These are phyloP conservation scores for Colletes latitarsis DNA, from an alignment of 1,140 invertebrate genomes.

Conservation along the genomic window DNA sequence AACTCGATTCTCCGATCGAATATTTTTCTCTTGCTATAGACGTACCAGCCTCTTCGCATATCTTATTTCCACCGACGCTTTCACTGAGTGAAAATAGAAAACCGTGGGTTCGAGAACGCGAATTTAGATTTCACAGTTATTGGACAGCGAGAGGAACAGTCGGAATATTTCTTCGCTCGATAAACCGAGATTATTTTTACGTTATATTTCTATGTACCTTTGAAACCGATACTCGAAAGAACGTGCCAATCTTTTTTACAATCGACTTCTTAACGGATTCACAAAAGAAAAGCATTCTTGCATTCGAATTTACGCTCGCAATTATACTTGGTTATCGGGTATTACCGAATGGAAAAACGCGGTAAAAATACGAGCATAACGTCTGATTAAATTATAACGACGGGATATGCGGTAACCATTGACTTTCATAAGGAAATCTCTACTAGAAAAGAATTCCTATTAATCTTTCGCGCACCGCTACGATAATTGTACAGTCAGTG, in stretches of 20 bases:
- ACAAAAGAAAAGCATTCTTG: neutral
- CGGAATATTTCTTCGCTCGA: neutral
- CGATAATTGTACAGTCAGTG: slow-evolving; percentile 8
- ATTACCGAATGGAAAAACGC: neutral
- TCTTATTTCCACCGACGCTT: slow-evolving; percentile 40
- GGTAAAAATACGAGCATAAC: neutral
- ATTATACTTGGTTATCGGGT: neutral
- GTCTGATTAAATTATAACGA: slow-evolving; percentile 17
- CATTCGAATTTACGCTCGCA: too few relatives aligned
- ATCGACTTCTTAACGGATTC: neutral
- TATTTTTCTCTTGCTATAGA: neutral
- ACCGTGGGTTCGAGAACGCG: slow-evolving; percentile 26
- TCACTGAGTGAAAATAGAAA: slow-evolving; percentile 40
- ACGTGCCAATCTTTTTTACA: too few relatives aligned
- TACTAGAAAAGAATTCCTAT: neutral
- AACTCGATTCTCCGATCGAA: neutral
- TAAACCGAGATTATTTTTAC: slow-evolving; percentile 6
- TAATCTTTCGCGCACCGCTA: neutral
- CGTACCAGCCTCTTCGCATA: neutral
- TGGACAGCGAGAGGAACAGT: slow-evolving; percentile 11
- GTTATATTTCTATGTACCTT: neutral
- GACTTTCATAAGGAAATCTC: slow-evolving; percentile 26
- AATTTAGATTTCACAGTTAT: slow-evolving; percentile 39
- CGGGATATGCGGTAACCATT: slow-evolving; percentile 12
- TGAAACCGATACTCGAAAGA: neutral